Conservation (phyloP, 2,797 vertebrate genomes). For the Chrosomus eos region DNA sequence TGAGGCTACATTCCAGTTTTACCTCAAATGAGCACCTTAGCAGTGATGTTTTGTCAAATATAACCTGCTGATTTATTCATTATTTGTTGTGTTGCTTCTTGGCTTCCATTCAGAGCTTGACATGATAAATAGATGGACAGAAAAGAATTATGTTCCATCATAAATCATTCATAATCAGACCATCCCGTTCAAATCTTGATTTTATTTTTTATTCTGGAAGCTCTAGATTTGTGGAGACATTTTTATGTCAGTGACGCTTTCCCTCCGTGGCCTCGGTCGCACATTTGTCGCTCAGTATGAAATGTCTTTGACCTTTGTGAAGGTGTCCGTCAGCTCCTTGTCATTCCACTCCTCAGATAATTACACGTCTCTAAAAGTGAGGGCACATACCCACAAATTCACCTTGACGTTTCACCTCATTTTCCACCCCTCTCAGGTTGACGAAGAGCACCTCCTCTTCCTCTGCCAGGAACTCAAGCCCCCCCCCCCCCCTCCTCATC, state of each 20-base stretch:
- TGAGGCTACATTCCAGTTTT: neutral
- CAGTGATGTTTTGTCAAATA: neutral
- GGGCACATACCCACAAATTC: slow-evolving; percentile 7
- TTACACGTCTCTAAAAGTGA: slow-evolving; percentile 30
- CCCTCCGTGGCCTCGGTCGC: neutral
- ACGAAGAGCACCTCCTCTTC: neutral
- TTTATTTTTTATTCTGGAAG: neutral
- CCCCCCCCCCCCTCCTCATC: neutral
- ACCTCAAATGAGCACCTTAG: neutral
- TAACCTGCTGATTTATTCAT: slow-evolving; percentile 3
- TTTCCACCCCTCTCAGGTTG: neutral
- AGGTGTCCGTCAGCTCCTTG: slow-evolving; percentile 7
- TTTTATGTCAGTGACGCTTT: neutral
- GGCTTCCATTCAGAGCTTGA: neutral
- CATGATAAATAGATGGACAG: neutral
- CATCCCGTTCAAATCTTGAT: neutral
- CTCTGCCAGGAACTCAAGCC: slow-evolving; percentile 6
- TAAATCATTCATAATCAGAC: slow-evolving; percentile 15
- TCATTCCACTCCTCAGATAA: neutral
- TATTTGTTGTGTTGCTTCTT: neutral
- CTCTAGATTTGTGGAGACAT: neutral
- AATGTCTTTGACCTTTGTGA: slow-evolving; percentile 34
- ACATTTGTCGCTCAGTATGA: slow-evolving; percentile 21
- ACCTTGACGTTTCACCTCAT: slow-evolving; percentile 30
- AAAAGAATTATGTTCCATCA: neutral